Evolutionary conservation across 1,140 invertebrate species (phyloP).

Genomic region (Ptiloglossa arizonensis): DNA sequence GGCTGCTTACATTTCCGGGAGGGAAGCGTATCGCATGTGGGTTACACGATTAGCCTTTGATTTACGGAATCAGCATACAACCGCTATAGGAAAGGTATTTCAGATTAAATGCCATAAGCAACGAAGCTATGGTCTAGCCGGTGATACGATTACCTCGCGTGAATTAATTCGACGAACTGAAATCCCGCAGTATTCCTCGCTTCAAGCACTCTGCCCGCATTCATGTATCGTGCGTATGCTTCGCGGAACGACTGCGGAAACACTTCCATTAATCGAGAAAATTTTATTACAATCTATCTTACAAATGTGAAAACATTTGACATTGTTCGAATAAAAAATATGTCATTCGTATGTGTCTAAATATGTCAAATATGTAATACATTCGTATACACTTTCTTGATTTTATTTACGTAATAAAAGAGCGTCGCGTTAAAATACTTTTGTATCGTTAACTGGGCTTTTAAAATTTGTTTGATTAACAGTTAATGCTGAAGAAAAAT

Average conservation of each 20-base stretch:
- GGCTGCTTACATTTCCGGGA: constrained; percentile 29
- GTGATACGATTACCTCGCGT: constrained; percentile 20
- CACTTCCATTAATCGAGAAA: too few relatives aligned
- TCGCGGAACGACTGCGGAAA: not conserved
- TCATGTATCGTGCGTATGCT: not conserved
- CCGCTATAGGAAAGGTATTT: constrained; percentile 24
- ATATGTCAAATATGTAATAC: too few relatives aligned
- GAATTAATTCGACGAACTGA: constrained; percentile 12
- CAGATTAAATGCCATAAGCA: constrained; percentile 53
- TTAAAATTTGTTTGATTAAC: too few relatives aligned
- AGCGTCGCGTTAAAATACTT: too few relatives aligned
- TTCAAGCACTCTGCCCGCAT: not conserved
- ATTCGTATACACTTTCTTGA: too few relatives aligned
- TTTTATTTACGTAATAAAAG: too few relatives aligned
- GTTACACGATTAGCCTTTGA: constrained; percentile 54
- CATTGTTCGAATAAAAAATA: too few relatives aligned
- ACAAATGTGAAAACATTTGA: too few relatives aligned
- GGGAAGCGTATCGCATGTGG: constrained; percentile 37
- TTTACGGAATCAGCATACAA: constrained; percentile 49
- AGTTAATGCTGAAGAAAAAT: too few relatives aligned
- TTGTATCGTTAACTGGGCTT: too few relatives aligned
- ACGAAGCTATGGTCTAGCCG: constrained; percentile 23
- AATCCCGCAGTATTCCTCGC: not conserved
- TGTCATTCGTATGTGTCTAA: too few relatives aligned
- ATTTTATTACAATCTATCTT: too few relatives aligned